phyloP scores from a whole-genome alignment of 2,797 vertebrate species.

The Hemitrygon akajei region DNA sequence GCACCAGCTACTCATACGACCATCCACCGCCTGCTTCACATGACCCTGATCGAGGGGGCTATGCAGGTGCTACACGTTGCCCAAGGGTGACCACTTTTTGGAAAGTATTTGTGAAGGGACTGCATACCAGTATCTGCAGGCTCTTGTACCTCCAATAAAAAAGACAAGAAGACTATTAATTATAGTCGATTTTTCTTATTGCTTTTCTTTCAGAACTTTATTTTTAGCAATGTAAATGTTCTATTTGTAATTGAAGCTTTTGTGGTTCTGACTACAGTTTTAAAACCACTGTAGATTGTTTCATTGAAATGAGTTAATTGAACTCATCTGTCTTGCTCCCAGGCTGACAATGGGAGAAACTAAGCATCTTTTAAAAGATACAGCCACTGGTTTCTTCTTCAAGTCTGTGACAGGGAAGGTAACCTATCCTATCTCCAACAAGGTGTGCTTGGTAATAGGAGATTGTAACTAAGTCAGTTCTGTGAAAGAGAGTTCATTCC shows the following conservation, averaged over 20 bases:
- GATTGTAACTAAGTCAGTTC: background rate
- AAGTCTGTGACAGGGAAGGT: background rate
- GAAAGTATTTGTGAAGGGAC: background rate
- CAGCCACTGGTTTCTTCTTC: background rate
- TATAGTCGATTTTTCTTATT: background rate
- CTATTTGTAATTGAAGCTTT: background rate
- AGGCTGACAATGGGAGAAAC: background rate
- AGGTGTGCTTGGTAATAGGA: background rate
- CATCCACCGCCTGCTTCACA: too few relatives aligned
- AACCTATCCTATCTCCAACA: background rate
- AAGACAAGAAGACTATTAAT: background rate
- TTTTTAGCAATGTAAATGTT: background rate
- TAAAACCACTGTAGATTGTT: too few relatives aligned
- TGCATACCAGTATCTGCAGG: too few relatives aligned
- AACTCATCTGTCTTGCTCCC: background rate
- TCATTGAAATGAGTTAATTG: background rate
- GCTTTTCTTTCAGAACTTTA: background rate
- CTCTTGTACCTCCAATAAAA: background rate
- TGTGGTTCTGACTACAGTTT: background rate
- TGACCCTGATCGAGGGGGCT: too few relatives aligned
- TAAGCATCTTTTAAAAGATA: background rate
- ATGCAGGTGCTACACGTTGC: too few relatives aligned
- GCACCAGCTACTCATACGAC: too few relatives aligned
- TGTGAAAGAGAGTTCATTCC: background rate
- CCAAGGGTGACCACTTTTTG: too few relatives aligned